These are phyloP conservation scores for Andrena bicolor DNA, from an alignment of 2,888 invertebrate species.

Conservation along the genomic window DNA sequence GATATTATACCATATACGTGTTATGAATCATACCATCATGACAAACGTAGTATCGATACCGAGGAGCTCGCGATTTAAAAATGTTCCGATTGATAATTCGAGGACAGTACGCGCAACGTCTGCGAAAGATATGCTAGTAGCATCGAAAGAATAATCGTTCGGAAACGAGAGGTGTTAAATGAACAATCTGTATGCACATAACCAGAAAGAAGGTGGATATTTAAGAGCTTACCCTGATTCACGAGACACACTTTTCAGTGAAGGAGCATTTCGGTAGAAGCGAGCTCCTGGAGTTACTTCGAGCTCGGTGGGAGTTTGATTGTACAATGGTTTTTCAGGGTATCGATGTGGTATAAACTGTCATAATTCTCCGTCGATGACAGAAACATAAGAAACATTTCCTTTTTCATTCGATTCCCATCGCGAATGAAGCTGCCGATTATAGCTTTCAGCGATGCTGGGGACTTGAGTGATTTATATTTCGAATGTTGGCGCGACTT, in stretches of 20 bases:
- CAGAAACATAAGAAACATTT: conserved; percentile 1
- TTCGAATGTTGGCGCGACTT: conserved; percentile 32
- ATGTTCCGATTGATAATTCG: background rate
- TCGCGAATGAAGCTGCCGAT: background rate
- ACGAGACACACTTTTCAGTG: too few relatives aligned
- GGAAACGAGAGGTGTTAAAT: too few relatives aligned
- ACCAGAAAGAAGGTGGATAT: too few relatives aligned
- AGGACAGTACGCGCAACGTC: background rate
- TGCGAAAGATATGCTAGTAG: background rate
- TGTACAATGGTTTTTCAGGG: background rate
- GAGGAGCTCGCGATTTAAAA: conserved; percentile 35
- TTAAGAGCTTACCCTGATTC: too few relatives aligned
- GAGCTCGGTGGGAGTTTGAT: background rate
- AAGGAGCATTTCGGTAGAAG: too few relatives aligned
- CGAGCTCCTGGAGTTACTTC: too few relatives aligned
- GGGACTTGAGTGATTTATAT: conserved; percentile 32
- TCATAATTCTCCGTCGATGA: background rate
- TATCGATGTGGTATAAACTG: background rate
- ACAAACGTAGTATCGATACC: conserved; percentile 47
- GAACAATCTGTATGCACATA: too few relatives aligned
- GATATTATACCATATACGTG: conserved; percentile 43
- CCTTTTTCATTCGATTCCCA: background rate
- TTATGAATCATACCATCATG: conserved; percentile 61
- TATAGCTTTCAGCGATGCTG: background rate
- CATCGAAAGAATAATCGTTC: too few relatives aligned